These are phyloP conservation scores for Zygothrica quintamaculata DNA, from an alignment of 2,888 invertebrate species.

Conservation along the genomic window DNA sequence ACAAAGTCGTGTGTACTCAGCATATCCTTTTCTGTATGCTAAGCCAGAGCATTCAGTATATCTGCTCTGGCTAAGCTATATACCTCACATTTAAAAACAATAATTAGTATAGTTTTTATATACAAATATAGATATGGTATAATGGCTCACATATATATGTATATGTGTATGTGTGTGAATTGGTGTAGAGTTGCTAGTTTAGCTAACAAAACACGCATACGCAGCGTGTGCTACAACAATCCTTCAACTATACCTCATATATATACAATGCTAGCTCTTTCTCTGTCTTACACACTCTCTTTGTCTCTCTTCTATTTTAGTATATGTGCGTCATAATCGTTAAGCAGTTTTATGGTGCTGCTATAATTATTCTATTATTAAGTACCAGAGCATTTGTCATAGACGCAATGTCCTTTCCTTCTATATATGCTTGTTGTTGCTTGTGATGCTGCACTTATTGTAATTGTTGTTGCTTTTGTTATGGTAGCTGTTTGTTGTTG, in stretches of 20 bases:
- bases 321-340: constrained; percentile 65
- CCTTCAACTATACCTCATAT: neutral
- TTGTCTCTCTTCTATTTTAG: constrained; percentile 1
- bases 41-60: too few species aligned
- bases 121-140: too few species aligned
- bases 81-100: too few species aligned
- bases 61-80: too few species aligned
- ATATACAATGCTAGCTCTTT: constrained; percentile 5
- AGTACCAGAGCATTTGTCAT: constrained; percentile 77
- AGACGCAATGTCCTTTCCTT: constrained; percentile 58
- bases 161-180: constrained; percentile 1
- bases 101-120: too few species aligned
- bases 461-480: constrained; percentile 13
- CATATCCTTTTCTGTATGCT: too few species aligned
- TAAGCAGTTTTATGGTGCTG: constrained; percentile 74
- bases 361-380: constrained; percentile 79
- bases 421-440: constrained; percentile 30
- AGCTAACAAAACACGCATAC: constrained; percentile 39
- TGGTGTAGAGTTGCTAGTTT: constrained; percentile 3
- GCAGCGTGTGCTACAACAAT: constrained; percentile 29
- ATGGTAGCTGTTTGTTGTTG: constrained; percentile 14
- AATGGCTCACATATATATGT: neutral
- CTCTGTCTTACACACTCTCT: neutral
- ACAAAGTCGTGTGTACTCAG: too few species aligned
- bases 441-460: constrained; percentile 14